phyloP scores from a whole-genome alignment of 2,797 vertebrate genomes.

The Gymnocypris eckloni region DNA sequence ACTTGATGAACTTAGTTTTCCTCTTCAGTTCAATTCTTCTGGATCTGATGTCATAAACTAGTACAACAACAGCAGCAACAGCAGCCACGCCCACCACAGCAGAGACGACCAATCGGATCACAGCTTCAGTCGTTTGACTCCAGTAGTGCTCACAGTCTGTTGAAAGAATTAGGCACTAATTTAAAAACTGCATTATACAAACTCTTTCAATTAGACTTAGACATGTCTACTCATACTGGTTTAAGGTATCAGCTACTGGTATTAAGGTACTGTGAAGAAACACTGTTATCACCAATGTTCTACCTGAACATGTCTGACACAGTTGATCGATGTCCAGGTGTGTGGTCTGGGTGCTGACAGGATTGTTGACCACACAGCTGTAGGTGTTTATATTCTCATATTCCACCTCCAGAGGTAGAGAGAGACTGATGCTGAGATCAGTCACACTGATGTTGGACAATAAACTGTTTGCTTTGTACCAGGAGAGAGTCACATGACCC shows the following conservation, averaged over 20 bases:
- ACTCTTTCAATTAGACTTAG: not conserved
- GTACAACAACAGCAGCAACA: not conserved
- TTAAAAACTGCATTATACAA: not conserved
- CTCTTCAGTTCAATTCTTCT: not conserved
- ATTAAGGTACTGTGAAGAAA: too few species aligned
- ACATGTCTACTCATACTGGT: not conserved
- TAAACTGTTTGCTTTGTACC: not conserved
- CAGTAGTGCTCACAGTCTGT: not conserved
- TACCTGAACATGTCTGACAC: not conserved
- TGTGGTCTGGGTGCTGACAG: not conserved
- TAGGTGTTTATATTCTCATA: not conserved
- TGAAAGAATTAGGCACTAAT: not conserved
- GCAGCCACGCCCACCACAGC: not conserved
- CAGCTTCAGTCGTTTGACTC: not conserved
- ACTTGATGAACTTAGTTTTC: not conserved
- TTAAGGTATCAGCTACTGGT: too few species aligned
- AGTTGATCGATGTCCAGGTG: not conserved
- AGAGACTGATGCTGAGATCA: not conserved
- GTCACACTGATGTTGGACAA: not conserved
- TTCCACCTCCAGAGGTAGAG: not conserved
- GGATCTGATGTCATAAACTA: not conserved
- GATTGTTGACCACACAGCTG: not conserved
- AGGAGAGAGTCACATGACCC: not conserved
- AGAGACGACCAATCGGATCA: not conserved
- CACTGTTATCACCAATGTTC: not conserved